These are phyloP conservation scores for Coregonus suidteri DNA, from an alignment of 2,797 vertebrate genomes.

Conservation along the genomic window DNA sequence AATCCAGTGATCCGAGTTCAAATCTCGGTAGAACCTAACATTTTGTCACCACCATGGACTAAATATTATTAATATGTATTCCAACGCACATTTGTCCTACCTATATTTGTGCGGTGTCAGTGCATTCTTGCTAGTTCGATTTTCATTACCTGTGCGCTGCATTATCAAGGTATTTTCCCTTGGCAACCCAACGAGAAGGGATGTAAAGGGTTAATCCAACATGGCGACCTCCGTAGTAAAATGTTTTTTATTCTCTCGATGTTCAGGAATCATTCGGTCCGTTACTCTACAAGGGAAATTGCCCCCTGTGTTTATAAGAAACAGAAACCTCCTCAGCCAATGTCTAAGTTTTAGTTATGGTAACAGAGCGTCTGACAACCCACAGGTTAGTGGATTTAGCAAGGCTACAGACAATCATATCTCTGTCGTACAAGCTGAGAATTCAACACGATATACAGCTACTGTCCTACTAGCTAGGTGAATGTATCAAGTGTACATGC, in stretches of 20 bases:
- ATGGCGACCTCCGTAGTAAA: conserved; percentile 62
- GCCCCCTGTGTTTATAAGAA: not conserved
- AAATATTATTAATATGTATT: too few species aligned
- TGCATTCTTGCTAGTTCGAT: too few species aligned
- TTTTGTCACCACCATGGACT: conserved; percentile 24
- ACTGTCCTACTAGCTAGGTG: not conserved
- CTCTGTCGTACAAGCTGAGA: not conserved
- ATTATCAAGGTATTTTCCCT: too few species aligned
- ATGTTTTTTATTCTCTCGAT: conserved; percentile 22
- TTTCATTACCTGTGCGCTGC: too few species aligned
- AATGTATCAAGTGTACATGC: not conserved
- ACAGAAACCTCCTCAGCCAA: not conserved
- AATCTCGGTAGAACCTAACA: conserved; percentile 66
- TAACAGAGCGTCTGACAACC: conserved; percentile 25
- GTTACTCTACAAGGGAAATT: not conserved
- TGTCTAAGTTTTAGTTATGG: conserved; percentile 31
- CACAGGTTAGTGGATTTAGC: conserved; percentile 47
- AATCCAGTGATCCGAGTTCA: conserved; percentile 69
- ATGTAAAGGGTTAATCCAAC: conserved; percentile 32
- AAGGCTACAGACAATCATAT: not conserved
- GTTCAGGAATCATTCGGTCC: not conserved
- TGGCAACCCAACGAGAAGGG: too few species aligned
- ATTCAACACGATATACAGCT: not conserved
- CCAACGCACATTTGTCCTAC: too few species aligned
- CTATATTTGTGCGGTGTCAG: too few species aligned